Base-by-base conservation (phyloP, 2,113 vertebrate genomes). In the Myanophis thanlyinensis region DNA sequence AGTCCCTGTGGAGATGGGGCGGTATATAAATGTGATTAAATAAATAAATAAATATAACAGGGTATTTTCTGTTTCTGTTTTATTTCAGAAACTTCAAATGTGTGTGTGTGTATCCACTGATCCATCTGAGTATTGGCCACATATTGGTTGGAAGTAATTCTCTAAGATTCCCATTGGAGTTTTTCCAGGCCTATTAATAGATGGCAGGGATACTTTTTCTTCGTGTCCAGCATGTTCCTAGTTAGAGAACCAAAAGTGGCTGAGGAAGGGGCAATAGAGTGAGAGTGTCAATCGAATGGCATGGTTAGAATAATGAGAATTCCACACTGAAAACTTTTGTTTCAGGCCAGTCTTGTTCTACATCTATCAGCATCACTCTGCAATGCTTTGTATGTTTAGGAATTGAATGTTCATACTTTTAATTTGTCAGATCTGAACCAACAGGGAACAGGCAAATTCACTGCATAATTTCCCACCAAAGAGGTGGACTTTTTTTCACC, bases 351-450 rank as follows among this genome's bases (percentile, higher is more conserved):
- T n/a, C 62, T 67, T 67, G 30, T 67, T 67, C 30, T 5, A n/a
- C 62, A n/a, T 67, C 62, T 2, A 22, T 90, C 56, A 91, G 3
- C 3, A 49, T 12, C 25, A 40, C 59, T 95, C 67, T 86, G 49
- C 94, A 94, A 92, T 93, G 92, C 80, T 86, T 90, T 94, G n/a
- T 88, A 54, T 9, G n/a, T 89, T 93, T 94, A 9, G 1, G 73
- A 30, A 87, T 91, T 89, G 46, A 59, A 5, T 92, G 93, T 85
- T 95, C 92, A 86, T 95, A 56, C 22, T 73, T 95, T 96, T 96
- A 91, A 51, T 12, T 94, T 92, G 92, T 91, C 30, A 46, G 7
- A 12, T 95, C n/a, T 52, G 93, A 96, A 96, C 30, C 59, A 94
- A 48, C 0, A 93, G 51, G 73, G 93, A 73, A 87, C 44, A 13